Percentiles rank a stretch among this genome's conserved stretches.
phyloP scores from a whole-genome alignment of 2,113 vertebrate species.

The Sander lucioperca region DNA sequence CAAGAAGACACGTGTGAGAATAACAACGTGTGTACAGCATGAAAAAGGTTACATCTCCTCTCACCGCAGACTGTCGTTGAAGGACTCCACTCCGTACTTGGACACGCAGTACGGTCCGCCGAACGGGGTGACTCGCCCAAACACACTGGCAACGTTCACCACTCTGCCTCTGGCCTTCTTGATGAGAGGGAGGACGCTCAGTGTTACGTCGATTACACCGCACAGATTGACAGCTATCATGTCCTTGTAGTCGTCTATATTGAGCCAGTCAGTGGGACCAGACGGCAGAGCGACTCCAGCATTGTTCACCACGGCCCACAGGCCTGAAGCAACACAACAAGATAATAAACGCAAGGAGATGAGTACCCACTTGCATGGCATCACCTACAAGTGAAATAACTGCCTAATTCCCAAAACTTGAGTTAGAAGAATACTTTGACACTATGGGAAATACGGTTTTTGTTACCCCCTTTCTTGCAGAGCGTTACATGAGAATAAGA shows the following conservation, averaged over 20 bases:
- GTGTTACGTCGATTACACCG: slow-evolving; percentile 85
- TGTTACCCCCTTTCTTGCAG: not conserved
- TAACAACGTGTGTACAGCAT: not conserved
- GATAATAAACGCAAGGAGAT: slow-evolving; percentile 17
- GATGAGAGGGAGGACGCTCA: slow-evolving; percentile 88
- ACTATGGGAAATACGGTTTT: not conserved
- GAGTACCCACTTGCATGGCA: too few relatives aligned
- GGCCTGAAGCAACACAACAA: slow-evolving; percentile 79
- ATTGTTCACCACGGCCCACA: slow-evolving; percentile 89
- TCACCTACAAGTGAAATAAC: not conserved
- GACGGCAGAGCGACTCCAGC: slow-evolving; percentile 80
- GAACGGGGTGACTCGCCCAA: slow-evolving; percentile 81
- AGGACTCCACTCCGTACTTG: slow-evolving; percentile 87
- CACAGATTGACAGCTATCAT: slow-evolving; percentile 84
- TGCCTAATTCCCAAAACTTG: not conserved
- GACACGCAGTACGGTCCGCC: slow-evolving; percentile 86
- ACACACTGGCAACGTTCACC: slow-evolving; percentile 85
- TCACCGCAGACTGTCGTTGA: slow-evolving; percentile 87
- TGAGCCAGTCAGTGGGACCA: slow-evolving; percentile 85
- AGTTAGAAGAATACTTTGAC: not conserved
- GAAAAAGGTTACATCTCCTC: slow-evolving; percentile 73
- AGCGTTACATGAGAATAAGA: too few relatives aligned
- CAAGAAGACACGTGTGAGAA: not conserved
- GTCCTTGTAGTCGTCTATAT: slow-evolving; percentile 83
- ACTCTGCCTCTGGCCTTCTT: slow-evolving; percentile 86